Evolutionary conservation across 1,140 invertebrate genomes (phyloP).

Genomic region (Pygmarrhopalites habei): DNA sequence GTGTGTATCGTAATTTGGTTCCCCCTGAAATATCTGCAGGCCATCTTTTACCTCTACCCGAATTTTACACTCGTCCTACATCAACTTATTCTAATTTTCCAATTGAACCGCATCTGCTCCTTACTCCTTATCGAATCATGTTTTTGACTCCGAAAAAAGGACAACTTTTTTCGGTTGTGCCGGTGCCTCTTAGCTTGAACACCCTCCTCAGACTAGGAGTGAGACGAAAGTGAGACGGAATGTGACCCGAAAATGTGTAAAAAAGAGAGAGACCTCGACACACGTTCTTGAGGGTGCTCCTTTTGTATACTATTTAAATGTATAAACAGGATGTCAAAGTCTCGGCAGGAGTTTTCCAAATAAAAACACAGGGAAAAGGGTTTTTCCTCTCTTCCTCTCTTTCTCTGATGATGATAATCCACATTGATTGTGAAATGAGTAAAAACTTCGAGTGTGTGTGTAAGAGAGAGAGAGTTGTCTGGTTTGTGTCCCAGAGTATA

Average conservation of each 20-base stretch:
- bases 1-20: too few species aligned
- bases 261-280: neutral
- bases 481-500: neutral
- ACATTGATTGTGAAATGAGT: neutral
- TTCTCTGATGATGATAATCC: too few species aligned
- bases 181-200: neutral
- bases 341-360: slow-evolving; percentile 7
- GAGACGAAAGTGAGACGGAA: neutral
- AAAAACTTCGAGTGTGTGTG: neutral
- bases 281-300: neutral
- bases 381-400: too few species aligned
- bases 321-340: slow-evolving; percentile 11
- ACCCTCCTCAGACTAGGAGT: neutral
- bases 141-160: neutral
- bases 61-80: neutral
- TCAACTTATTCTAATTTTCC: neutral
- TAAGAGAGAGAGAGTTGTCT: neutral
- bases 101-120: neutral
- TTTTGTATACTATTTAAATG: neutral
- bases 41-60: neutral
- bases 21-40: neutral
- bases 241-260: neutral
- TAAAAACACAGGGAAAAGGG: neutral
- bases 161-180: neutral
- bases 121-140: neutral